phyloP scores from a whole-genome alignment of 1,140 invertebrate species.

The Lepidostoma basale region DNA sequence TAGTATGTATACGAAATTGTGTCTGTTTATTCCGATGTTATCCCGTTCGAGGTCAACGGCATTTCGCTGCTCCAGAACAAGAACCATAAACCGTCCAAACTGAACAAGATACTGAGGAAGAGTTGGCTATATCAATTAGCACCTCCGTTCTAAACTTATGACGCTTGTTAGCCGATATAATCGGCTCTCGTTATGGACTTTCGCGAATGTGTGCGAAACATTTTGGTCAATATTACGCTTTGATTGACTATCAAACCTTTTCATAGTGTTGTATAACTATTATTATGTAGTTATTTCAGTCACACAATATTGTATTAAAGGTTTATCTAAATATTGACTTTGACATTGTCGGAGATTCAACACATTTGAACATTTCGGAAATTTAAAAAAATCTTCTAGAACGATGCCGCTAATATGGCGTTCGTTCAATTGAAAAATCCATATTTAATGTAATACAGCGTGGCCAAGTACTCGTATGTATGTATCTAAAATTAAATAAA shows the following conservation, averaged over 20 bases:
- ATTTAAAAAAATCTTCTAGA: too few species aligned
- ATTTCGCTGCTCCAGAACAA: background rate
- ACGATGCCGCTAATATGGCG: too few species aligned
- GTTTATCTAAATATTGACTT: background rate
- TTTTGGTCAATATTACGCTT: background rate
- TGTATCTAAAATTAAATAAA: too few species aligned
- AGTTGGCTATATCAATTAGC: background rate
- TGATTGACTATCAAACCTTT: background rate
- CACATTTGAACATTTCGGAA: too few species aligned
- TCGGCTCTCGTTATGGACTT: background rate
- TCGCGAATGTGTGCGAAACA: conserved; percentile 18
- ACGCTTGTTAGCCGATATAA: background rate
- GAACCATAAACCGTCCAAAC: conserved; percentile 8
- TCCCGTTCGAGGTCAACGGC: background rate
- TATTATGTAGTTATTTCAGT: background rate
- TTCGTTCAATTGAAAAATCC: too few species aligned
- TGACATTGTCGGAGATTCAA: too few species aligned
- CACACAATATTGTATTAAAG: background rate
- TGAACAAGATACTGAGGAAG: background rate
- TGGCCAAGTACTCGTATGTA: too few species aligned
- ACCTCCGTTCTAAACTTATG: background rate
- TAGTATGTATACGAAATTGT: too few species aligned
- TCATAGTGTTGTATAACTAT: background rate
- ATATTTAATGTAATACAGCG: too few species aligned
- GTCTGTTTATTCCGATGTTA: too few species aligned